Conservation (phyloP, 2,113 vertebrate genomes). For the Mionectes macconnelli region DNA sequence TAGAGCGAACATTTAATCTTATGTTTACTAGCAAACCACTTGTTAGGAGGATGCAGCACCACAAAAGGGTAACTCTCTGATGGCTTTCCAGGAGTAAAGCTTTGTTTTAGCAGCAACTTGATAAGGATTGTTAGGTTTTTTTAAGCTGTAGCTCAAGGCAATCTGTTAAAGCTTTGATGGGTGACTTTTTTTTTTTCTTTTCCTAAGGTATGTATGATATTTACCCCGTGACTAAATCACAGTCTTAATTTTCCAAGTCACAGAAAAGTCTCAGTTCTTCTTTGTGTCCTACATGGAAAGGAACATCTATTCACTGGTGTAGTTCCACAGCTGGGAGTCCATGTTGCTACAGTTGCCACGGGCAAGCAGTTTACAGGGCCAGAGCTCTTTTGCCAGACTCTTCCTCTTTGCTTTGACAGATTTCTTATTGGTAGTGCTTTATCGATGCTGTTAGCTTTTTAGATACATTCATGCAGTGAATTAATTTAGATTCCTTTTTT, state of each 20-base stretch:
- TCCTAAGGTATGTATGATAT: not conserved
- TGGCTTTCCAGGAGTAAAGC: constrained; percentile 18
- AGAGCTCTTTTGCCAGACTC: not conserved
- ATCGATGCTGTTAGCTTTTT: not conserved
- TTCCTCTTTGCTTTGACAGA: not conserved
- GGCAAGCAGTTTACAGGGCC: not conserved
- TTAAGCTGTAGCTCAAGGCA: not conserved
- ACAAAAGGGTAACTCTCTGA: constrained; percentile 19
- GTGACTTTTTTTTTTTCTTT: not conserved
- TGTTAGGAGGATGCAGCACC: constrained; percentile 1
- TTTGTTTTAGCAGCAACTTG: constrained; percentile 28
- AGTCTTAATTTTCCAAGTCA: not conserved
- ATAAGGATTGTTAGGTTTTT: not conserved
- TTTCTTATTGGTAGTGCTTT: not conserved
- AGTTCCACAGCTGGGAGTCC: not conserved
- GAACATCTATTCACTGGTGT: not conserved
- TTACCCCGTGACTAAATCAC: not conserved
- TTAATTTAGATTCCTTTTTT: not conserved
- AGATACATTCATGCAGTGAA: not conserved
- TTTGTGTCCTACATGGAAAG: not conserved
- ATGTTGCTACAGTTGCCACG: fast-evolving
- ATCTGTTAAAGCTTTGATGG: not conserved
- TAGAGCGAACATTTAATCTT: constrained; percentile 64
- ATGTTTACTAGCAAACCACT: constrained; percentile 59
- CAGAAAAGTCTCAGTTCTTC: not conserved